phyloP scores from a whole-genome alignment of 2,888 invertebrate species.

The Orgyia antiqua region DNA sequence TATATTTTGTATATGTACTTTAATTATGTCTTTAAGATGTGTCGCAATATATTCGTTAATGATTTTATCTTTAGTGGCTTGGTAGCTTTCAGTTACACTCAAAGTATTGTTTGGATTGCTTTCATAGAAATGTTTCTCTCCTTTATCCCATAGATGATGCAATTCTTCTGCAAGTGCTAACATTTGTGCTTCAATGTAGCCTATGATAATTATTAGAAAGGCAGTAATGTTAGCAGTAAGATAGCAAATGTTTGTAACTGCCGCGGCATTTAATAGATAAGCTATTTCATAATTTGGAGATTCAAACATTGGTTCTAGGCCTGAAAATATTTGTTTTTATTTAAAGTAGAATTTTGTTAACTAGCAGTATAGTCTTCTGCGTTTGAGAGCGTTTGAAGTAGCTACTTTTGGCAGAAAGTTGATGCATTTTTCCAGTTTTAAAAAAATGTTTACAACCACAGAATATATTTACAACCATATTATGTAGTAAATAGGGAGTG shows the following conservation, averaged over 20 bases:
- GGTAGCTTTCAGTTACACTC: neutral
- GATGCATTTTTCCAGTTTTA: too few species aligned
- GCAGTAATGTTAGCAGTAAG: constrained; percentile 6
- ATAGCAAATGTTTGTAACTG: constrained; percentile 3
- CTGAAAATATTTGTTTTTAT: too few species aligned
- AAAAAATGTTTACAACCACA: too few species aligned
- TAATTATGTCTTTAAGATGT: constrained; percentile 6
- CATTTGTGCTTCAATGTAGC: constrained; percentile 11
- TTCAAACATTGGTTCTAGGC: constrained; percentile 11
- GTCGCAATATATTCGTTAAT: constrained; percentile 6
- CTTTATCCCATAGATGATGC: constrained; percentile 3
- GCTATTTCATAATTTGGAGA: constrained; percentile 11
- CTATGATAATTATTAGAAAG: constrained; percentile 11
- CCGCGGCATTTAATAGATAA: constrained; percentile 3
- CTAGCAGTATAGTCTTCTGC: neutral
- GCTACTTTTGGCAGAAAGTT: too few species aligned
- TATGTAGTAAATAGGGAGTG: too few species aligned
- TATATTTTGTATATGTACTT: constrained; percentile 4
- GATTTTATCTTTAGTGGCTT: neutral
- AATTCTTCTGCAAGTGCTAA: constrained; percentile 12
- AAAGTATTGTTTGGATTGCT: too few species aligned
- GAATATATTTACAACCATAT: too few species aligned
- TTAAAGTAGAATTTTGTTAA: too few species aligned
- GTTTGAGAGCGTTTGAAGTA: too few species aligned
- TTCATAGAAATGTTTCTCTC: too few species aligned